Evolutionary conservation across 2,888 invertebrate species (phyloP).

Genomic region (Conomelus anceps): DNA sequence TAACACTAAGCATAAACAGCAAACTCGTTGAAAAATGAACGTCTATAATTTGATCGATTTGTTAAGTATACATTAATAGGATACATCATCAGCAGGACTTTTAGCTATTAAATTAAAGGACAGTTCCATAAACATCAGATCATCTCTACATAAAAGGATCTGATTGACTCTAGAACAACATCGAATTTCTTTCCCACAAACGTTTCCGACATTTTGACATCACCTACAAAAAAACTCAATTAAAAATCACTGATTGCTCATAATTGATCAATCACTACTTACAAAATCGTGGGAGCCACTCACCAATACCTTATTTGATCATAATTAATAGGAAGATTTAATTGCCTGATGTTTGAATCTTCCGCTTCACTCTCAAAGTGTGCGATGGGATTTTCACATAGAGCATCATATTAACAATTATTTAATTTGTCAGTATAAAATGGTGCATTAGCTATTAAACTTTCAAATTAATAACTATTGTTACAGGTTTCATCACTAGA

Average conservation of each 20-base stretch:
- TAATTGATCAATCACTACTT: background rate
- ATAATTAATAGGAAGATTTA: background rate
- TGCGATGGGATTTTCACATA: background rate
- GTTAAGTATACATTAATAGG: too few species aligned
- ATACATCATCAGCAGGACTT: too few species aligned
- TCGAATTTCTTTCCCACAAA: background rate
- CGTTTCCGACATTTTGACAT: background rate
- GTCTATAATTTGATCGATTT: too few species aligned
- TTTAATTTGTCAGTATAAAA: background rate
- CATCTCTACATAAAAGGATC: background rate
- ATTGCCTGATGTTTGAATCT: too few species aligned
- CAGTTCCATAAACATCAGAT: too few species aligned
- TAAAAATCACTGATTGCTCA: background rate
- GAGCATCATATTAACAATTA: background rate
- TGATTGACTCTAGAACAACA: background rate
- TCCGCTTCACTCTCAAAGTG: background rate
- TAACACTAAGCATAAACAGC: too few species aligned
- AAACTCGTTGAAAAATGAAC: too few species aligned
- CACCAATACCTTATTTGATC: background rate
- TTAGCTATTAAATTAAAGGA: too few species aligned
- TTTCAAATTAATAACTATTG: background rate
- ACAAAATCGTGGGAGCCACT: background rate
- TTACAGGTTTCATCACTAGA: background rate
- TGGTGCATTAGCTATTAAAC: background rate
- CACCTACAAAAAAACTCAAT: background rate